These are phyloP conservation scores for Phyllostomus hastatus DNA, from an alignment of 2,113 vertebrate species.

Conservation along the genomic window DNA sequence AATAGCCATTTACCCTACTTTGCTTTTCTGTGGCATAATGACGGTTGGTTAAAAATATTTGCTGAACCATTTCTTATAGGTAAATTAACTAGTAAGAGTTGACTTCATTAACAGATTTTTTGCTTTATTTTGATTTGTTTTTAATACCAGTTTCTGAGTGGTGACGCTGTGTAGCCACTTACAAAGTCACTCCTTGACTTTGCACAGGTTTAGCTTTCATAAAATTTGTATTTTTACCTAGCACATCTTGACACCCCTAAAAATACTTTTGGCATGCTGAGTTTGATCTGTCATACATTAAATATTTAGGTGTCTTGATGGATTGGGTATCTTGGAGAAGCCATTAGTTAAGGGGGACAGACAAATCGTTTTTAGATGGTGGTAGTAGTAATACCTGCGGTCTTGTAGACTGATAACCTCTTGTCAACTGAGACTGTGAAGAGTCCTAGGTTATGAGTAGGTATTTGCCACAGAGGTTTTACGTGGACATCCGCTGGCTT, in stretches of 20 bases:
- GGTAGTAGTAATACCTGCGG: neutral
- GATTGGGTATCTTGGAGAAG: neutral
- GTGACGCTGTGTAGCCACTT: neutral
- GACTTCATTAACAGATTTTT: neutral
- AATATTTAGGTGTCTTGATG: neutral
- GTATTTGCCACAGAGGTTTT: neutral
- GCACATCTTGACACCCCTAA: neutral
- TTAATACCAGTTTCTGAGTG: neutral
- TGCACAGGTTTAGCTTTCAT: neutral
- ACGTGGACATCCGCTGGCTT: neutral
- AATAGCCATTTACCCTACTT: neutral
- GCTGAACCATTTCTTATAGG: neutral
- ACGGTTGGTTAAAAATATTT: neutral
- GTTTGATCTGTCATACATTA: neutral
- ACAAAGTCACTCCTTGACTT: neutral
- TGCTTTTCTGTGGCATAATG: neutral
- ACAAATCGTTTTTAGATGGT: neutral
- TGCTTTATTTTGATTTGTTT: neutral
- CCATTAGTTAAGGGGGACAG: neutral
- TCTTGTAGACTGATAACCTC: neutral
- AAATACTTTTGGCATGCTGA: neutral
- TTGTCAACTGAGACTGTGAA: neutral
- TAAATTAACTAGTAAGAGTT: constrained; percentile 14
- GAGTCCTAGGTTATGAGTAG: neutral
- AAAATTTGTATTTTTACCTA: neutral